Evolutionary conservation across 2,888 invertebrate genomes (phyloP).

Genomic region (Disparrhopalites patrizii): DNA sequence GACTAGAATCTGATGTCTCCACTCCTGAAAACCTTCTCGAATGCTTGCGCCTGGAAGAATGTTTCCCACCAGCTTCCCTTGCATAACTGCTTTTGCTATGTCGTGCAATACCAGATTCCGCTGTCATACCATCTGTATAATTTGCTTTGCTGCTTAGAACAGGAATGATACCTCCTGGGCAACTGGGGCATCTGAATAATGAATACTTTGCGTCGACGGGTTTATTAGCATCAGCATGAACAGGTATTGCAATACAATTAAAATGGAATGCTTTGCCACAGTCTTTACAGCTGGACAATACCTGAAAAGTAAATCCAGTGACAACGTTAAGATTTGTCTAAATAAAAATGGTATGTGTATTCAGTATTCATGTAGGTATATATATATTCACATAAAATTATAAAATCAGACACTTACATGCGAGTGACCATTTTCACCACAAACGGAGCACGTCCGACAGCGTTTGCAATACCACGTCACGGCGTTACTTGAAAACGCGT

Average conservation of each 20-base stretch:
- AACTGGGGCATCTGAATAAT: conserved; percentile 9
- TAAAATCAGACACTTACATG: conserved; percentile 23
- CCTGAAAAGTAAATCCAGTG: conserved; percentile 27
- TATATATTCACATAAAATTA: neutral
- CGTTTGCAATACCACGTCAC: conserved; percentile 33
- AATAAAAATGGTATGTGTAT: neutral
- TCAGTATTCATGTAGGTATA: neutral
- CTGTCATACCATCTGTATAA: neutral
- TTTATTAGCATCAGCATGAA: neutral
- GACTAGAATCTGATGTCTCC: conserved; percentile 17
- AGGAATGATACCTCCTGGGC: neutral
- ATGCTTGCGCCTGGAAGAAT: too few relatives aligned
- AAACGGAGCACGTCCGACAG: conserved; percentile 31
- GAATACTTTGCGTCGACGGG: neutral
- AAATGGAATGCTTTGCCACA: conserved; percentile 43
- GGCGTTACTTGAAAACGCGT: conserved; percentile 1
- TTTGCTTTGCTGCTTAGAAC: neutral
- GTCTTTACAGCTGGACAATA: conserved; percentile 38
- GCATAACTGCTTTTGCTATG: too few relatives aligned
- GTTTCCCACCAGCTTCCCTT: too few relatives aligned
- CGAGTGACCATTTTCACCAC: conserved; percentile 17
- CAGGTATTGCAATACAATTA: conserved; percentile 30
- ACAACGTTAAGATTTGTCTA: neutral
- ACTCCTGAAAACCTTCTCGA: neutral
- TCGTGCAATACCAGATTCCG: too few relatives aligned